These are phyloP conservation scores for Drosophila bocqueti DNA, from an alignment of 1,140 invertebrate species.

Conservation along the genomic window DNA sequence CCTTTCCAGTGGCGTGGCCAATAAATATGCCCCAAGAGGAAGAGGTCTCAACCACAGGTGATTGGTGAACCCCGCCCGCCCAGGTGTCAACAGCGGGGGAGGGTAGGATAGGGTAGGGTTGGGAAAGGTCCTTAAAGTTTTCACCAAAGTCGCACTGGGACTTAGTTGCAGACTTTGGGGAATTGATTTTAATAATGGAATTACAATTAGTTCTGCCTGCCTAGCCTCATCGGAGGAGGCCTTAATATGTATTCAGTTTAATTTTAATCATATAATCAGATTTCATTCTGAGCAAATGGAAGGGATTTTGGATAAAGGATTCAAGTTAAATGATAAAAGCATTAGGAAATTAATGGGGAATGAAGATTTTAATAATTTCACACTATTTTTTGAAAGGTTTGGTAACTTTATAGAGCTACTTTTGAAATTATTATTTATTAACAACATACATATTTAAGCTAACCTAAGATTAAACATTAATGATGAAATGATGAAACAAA, in stretches of 20 bases:
- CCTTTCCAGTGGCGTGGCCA: background rate
- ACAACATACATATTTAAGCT: too few species aligned
- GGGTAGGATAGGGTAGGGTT: background rate
- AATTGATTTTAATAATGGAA: conserved; percentile 26
- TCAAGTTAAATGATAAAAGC: background rate
- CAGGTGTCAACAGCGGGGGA: conserved; percentile 15
- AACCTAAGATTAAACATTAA: too few species aligned
- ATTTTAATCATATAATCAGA: background rate
- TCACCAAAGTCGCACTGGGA: background rate
- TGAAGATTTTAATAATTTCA: too few species aligned
- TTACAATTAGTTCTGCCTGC: conserved; percentile 12
- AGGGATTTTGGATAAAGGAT: background rate
- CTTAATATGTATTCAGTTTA: background rate
- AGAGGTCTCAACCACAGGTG: conserved; percentile 30
- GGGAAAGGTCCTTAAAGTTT: background rate
- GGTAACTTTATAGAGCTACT: background rate
- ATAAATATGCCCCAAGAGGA: conserved; percentile 46
- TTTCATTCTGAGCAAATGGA: background rate
- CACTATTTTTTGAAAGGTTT: background rate
- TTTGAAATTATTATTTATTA: too few species aligned
- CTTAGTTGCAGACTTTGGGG: background rate
- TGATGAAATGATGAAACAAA: too few species aligned
- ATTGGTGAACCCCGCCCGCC: conserved; percentile 19
- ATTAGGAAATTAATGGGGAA: background rate
- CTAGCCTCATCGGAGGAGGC: too few species aligned